Conservation (phyloP, 2,797 vertebrate species). For the Hoplostethus mediterraneus region DNA sequence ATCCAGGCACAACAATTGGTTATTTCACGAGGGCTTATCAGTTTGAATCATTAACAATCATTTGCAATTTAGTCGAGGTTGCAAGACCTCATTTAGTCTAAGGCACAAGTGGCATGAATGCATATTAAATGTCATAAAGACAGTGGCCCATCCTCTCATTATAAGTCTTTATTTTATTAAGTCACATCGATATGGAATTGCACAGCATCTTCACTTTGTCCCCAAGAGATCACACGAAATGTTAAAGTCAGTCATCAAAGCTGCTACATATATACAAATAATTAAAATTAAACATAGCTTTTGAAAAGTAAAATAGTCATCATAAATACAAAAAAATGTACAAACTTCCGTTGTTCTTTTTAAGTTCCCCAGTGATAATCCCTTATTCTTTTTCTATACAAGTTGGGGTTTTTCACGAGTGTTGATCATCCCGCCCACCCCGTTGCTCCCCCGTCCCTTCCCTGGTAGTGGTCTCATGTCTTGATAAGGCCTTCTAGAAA, state of each 20-base stretch:
- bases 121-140: conserved; percentile 14
- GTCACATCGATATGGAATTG: conserved; percentile 88
- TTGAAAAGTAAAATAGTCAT: conserved; percentile 84
- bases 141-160: conserved; percentile 48
- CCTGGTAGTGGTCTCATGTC: conserved; percentile 83
- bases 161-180: conserved; percentile 82
- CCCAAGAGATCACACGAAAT: conserved; percentile 83
- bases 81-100: neutral
- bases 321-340: conserved; percentile 92
- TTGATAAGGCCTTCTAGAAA: conserved; percentile 97
- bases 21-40: too few relatives aligned
- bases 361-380: conserved; percentile 46
- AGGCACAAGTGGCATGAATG: neutral
- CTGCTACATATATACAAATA: conserved; percentile 93
- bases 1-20: too few relatives aligned
- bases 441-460: conserved; percentile 32
- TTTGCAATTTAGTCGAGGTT: neutral
- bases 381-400: conserved; percentile 72
- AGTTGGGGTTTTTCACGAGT: conserved; percentile 82
- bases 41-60: too few relatives aligned
- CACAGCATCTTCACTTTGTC: conserved; percentile 84
- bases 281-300: conserved; percentile 94
- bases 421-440: conserved; percentile 62
- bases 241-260: conserved; percentile 89
- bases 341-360: conserved; percentile 66